Evolutionary conservation across 2,888 invertebrate genomes (phyloP), one percentile per base, ranked within the genome.

Genomic region (Tiphia femorata): DNA sequence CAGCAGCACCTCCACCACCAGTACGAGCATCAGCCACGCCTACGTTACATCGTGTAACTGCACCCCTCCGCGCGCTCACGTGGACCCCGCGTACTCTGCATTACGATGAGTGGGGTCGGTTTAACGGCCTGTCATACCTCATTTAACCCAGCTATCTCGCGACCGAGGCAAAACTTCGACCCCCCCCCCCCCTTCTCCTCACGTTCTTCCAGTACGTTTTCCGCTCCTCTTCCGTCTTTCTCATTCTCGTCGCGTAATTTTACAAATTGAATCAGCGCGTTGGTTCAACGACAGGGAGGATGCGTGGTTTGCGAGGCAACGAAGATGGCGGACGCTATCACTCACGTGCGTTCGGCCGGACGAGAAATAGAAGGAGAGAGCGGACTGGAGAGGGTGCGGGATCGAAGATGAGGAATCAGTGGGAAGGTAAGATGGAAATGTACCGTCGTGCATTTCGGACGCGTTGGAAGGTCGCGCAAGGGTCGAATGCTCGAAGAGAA

Each of bases 1-100:
- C n/a, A n/a, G n/a, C n/a, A n/a, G n/a, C n/a, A n/a, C n/a, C n/a
- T n/a, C n/a, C n/a, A n/a, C n/a, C n/a, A n/a, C n/a, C n/a, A n/a
- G n/a, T n/a, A n/a, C n/a, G n/a, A n/a, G n/a, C n/a, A n/a, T n/a
- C 73, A 73, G 76, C 82, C 80, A 81, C 82, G 82, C 82, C 82
- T 79, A 79, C 79, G 72, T 68, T 64, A 47, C 50, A 57, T 55
- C n/a, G n/a, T 53, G 67, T 59, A 63, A 61, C 55, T 64, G 53
- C 52, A 44, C 49, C 6, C 7, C 12, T 3, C 14, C 25, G 33
- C 49, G 67, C 61, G 65, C n/a, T n/a, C n/a, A n/a, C n/a, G 30
- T 30, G 42, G 8, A 17, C 25, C 17, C 25, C 42, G 44, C 19
- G 14, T 10, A 19, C 30, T 30, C 30, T 59, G 55, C 50, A 59